Conservation (phyloP, 1,140 invertebrate genomes). For the Galleria mellonella region DNA sequence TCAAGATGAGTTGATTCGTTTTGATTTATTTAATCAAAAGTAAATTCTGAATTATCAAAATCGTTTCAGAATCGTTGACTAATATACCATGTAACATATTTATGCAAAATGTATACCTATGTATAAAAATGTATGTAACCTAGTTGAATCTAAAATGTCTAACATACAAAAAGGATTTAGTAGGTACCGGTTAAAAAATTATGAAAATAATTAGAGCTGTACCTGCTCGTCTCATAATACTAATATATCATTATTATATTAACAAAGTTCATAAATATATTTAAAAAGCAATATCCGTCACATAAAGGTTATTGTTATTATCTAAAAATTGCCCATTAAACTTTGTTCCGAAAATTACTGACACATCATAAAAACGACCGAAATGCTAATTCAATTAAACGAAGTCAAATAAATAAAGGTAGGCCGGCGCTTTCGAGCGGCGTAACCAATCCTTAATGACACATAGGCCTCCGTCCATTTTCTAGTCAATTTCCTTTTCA, state of each 20-base stretch:
- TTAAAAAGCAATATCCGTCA: constrained; percentile 45
- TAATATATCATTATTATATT: constrained; percentile 2
- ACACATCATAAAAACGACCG: constrained; percentile 61
- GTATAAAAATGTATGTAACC: no score
- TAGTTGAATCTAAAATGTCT: no score
- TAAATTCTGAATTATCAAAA: no score
- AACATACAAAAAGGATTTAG: no score
- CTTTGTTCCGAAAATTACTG: constrained; percentile 58
- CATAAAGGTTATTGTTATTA: constrained; percentile 60
- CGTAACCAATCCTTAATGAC: constrained; percentile 70
- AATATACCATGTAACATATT: no score
- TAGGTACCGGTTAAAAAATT: no score
- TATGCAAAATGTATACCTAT: no score
- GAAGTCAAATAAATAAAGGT: constrained; percentile 67
- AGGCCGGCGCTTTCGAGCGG: constrained; percentile 39
- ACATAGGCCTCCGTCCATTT: constrained; percentile 65
- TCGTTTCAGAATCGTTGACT: no score
- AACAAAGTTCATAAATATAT: constrained; percentile 11
- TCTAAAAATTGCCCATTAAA: constrained; percentile 50
- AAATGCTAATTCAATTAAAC: constrained; percentile 69
- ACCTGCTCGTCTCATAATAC: not conserved
- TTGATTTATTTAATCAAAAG: no score
- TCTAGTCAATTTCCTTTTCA: constrained; percentile 73
- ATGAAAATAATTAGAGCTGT: no score
- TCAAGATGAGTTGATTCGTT: no score